A percentile compares a stretch with the other conserved stretches of the same genome.
Evolutionary conservation across 2,888 invertebrate genomes (phyloP).

Genomic region (Chouioia cunea): DNA sequence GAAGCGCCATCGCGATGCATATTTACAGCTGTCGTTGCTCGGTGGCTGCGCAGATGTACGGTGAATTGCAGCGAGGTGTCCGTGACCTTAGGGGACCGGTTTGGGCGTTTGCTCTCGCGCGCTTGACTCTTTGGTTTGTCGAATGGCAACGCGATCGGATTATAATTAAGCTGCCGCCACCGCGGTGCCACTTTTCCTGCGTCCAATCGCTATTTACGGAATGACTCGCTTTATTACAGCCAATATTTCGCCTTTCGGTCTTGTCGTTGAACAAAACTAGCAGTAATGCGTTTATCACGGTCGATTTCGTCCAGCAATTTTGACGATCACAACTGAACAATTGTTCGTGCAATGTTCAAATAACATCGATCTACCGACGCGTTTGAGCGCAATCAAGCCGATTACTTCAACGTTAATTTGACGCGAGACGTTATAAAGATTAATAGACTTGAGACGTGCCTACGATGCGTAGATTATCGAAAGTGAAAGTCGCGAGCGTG

Average conservation of each 20-base stretch:
- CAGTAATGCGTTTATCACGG: no score
- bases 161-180: slow-evolving; percentile 6
- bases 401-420: slow-evolving; percentile 10
- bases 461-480: slow-evolving; percentile 1
- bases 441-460: slow-evolving; percentile 3
- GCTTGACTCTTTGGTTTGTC: background rate
- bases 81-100: slow-evolving; percentile 4
- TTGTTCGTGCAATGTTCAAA: no score
- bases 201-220: no score
- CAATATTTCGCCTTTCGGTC: no score
- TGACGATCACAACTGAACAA: no score
- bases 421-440: slow-evolving; percentile 6
- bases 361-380: no score
- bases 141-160: background rate
- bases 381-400: background rate
- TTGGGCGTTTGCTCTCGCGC: background rate
- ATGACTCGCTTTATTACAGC: no score
- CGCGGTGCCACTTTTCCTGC: no score
- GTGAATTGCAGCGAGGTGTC: background rate
- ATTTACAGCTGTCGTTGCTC: slow-evolving; percentile 4
- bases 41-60: slow-evolving; percentile 4
- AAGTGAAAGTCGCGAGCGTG: background rate
- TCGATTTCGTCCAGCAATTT: no score
- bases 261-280: no score
- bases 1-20: slow-evolving; percentile 7